Percentiles rank a stretch among this genome's conserved stretches.
Conservation (phyloP, 2,113 vertebrate genomes). For the Smithornis capensis region DNA sequence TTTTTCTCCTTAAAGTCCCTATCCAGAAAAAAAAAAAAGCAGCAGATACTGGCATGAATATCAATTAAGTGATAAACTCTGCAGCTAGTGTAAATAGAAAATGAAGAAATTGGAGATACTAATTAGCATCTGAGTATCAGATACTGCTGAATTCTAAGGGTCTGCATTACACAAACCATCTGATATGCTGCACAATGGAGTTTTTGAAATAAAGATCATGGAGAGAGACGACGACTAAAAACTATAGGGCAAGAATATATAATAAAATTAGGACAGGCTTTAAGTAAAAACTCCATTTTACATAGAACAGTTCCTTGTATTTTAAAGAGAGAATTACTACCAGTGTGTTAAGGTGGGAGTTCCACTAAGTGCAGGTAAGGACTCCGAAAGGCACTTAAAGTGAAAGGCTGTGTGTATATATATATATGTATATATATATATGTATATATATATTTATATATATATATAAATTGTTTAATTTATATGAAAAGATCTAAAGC, state of each 20-base stretch:
- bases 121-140: neutral
- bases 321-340: neutral
- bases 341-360: neutral
- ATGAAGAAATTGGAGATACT: neutral
- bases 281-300: neutral
- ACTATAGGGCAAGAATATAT: neutral
- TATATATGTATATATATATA: neutral
- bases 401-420: accelerated
- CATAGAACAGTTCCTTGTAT: neutral
- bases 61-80: neutral
- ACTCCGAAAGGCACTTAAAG: neutral
- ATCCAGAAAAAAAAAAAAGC: neutral
- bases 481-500: neutral
- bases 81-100: neutral
- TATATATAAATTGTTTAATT: neutral
- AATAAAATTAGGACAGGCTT: neutral
- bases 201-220: neutral
- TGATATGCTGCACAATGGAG: neutral
- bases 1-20: neutral
- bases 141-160: neutral
- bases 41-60: neutral
- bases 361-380: neutral
- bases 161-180: neutral
- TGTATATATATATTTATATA: accelerated
- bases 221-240: neutral